Conservation (phyloP, 64 coral and sea anemone species). For the Platygyra sinensis region DNA sequence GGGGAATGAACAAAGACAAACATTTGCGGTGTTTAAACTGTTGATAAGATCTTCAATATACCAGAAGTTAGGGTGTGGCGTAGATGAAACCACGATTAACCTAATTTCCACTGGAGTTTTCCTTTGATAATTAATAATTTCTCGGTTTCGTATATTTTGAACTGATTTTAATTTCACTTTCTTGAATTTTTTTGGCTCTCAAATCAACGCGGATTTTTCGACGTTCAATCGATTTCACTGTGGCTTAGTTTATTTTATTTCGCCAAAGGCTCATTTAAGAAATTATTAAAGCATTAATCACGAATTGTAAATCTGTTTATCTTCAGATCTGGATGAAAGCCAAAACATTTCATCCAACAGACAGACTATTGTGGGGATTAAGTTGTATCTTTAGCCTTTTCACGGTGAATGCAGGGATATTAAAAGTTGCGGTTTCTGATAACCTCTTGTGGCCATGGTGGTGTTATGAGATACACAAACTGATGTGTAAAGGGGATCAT, state of each 20-base stretch:
- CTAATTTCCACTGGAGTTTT: neutral
- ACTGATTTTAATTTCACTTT: too few species aligned
- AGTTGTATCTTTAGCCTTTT: neutral
- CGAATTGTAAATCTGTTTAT: slow-evolving; percentile 8
- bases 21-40: slow-evolving; percentile 21
- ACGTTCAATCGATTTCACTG: neutral
- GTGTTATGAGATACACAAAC: neutral
- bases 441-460: neutral
- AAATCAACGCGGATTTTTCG: neutral
- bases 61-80: neutral
- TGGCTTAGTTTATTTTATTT: neutral
- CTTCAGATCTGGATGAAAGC: neutral
- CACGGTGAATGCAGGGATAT: neutral
- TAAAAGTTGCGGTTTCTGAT: neutral
- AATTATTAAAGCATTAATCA: neutral
- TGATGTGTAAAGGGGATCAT: neutral
- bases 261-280: neutral
- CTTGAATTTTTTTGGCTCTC: neutral
- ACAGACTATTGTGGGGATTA: neutral
- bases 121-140: slow-evolving; percentile 11
- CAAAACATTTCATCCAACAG: neutral
- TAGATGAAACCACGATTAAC: neutral
- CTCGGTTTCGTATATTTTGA: neutral
- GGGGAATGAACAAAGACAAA: slow-evolving; percentile 10
- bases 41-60: slow-evolving; percentile 22